Conservation (phyloP, 2,888 invertebrate genomes). For the Clusia tigrina region DNA sequence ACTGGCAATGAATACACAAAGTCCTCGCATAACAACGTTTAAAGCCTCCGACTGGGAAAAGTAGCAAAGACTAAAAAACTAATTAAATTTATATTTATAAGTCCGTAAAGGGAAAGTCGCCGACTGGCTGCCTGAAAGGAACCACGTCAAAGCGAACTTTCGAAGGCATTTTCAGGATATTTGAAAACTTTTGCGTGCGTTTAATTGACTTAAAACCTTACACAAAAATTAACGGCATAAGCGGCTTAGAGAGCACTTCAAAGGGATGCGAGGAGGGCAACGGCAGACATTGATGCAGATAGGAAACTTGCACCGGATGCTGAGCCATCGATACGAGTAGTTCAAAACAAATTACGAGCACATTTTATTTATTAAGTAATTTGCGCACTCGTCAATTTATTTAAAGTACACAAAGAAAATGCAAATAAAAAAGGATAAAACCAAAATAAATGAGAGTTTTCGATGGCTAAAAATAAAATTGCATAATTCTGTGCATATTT, state of each 20-base stretch:
- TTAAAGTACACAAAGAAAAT: not conserved
- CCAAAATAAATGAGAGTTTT: not conserved
- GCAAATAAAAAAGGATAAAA: not conserved
- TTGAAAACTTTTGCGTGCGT: too few relatives aligned
- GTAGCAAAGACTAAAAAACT: too few relatives aligned
- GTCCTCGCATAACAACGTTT: too few relatives aligned
- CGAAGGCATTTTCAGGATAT: not conserved
- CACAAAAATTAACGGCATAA: conserved; percentile 5
- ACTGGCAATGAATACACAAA: too few relatives aligned
- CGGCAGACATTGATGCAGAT: not conserved
- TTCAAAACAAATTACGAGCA: not conserved
- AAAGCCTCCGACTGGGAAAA: too few relatives aligned
- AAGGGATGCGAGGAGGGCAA: not conserved
- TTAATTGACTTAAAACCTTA: not conserved
- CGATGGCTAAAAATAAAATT: not conserved
- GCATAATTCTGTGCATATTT: not conserved
- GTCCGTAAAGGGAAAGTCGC: too few relatives aligned
- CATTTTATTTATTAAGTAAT: not conserved
- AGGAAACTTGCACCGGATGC: too few relatives aligned
- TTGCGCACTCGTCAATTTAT: not conserved
- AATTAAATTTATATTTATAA: too few relatives aligned
- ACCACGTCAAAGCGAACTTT: not conserved
- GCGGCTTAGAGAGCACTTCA: not conserved
- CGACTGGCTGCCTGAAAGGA: too few relatives aligned
- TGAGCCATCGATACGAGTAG: too few relatives aligned